A percentile compares a stretch with the other conserved stretches of the same genome.
Evolutionary conservation across 23 tunicate species (phyloP).

Genomic region (Oikopleura albicans): DNA sequence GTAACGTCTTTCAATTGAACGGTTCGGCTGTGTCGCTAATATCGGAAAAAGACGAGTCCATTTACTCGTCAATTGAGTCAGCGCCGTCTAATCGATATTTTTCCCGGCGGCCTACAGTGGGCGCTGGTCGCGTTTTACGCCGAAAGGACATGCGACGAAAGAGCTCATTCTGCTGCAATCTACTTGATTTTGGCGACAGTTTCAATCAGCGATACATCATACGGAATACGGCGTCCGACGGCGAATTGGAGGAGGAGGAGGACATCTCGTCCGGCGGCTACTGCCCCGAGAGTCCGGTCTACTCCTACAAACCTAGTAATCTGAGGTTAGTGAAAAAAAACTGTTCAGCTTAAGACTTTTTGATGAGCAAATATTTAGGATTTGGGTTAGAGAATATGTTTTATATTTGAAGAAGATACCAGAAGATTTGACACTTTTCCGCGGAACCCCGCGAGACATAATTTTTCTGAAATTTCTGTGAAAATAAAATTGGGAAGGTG

Average conservation of each 20-base stretch:
- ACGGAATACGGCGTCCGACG: not conserved
- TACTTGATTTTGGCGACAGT: not conserved
- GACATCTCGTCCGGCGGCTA: too few species aligned
- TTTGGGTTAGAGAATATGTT: too few species aligned
- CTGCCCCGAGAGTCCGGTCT: not conserved
- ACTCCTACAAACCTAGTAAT: too few species aligned
- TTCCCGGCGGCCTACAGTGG: not conserved
- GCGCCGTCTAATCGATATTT: not conserved
- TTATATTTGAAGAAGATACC: too few species aligned
- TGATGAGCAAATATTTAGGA: too few species aligned
- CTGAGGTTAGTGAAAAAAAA: too few species aligned
- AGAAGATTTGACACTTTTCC: too few species aligned
- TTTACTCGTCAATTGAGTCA: not conserved
- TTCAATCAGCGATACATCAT: not conserved
- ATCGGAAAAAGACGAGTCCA: not conserved
- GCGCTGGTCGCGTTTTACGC: not conserved
- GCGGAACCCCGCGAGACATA: too few species aligned
- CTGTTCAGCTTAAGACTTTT: too few species aligned
- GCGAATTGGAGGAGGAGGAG: too few species aligned
- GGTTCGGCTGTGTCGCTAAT: not conserved
- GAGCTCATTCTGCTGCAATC: not conserved
- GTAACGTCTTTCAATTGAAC: not conserved
- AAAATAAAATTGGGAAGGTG: too few species aligned
- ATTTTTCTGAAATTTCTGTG: too few species aligned
- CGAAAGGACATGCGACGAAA: not conserved